Conservation (phyloP, 2,888 invertebrate genomes). For the Plebejus melissa region DNA sequence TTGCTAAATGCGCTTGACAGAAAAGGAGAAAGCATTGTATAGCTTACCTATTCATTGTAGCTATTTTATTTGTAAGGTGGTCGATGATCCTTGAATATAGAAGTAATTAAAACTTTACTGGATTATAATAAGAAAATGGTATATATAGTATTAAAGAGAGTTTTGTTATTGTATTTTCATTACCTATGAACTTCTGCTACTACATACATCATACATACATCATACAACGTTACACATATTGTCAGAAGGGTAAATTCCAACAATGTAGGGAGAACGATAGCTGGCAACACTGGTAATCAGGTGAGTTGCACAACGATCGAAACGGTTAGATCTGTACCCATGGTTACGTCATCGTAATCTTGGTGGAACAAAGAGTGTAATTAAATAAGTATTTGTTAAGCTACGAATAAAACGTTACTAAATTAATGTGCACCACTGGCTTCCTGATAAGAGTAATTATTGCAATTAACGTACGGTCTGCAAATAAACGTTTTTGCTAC, state of each 20-base stretch:
- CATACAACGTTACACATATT: not conserved
- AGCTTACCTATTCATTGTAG: too few species aligned
- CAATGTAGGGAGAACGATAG: not conserved
- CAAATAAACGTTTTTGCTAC: constrained; percentile 42
- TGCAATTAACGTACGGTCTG: constrained; percentile 69
- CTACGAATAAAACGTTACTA: constrained; percentile 61
- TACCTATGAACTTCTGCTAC: not conserved
- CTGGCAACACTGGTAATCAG: constrained; percentile 37
- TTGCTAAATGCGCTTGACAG: too few species aligned
- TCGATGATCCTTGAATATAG: too few species aligned
- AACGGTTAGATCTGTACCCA: constrained; percentile 53
- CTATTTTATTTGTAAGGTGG: too few species aligned
- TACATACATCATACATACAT: not conserved
- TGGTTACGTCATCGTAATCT: constrained; percentile 63
- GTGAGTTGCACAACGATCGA: constrained; percentile 61
- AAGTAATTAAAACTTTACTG: too few species aligned
- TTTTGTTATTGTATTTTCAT: too few species aligned
- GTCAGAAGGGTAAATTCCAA: not conserved
- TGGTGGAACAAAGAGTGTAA: constrained; percentile 69
- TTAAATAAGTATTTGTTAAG: constrained; percentile 74
- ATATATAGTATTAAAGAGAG: too few species aligned
- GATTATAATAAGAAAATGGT: too few species aligned
- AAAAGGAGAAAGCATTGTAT: too few species aligned
- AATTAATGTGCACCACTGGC: constrained; percentile 64
- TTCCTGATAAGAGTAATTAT: constrained; percentile 75